Conservation (phyloP, 2,797 vertebrate genomes). For the Carcharodon carcharias region DNA sequence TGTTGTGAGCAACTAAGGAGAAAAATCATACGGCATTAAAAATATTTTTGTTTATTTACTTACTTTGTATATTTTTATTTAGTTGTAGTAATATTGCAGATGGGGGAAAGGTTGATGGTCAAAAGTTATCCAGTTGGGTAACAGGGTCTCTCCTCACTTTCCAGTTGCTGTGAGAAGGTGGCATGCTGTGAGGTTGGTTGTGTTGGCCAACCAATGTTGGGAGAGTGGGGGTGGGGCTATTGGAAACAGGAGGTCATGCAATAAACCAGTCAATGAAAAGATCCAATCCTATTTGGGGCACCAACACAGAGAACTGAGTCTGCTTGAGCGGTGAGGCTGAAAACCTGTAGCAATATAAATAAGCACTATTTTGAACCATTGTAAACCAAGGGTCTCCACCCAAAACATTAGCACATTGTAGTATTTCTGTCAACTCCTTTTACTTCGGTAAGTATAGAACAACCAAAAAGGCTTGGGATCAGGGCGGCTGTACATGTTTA, state of each 20-base stretch:
- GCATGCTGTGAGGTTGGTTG: neutral
- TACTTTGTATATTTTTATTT: neutral
- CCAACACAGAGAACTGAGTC: neutral
- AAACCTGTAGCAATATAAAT: neutral
- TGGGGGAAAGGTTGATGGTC: no score
- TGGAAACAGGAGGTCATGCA: neutral
- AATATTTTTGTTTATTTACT: neutral
- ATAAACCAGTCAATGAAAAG: neutral
- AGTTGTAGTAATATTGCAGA: neutral
- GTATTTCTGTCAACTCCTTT: neutral
- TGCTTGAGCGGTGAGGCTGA: neutral
- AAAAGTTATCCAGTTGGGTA: neutral
- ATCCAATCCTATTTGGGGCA: neutral
- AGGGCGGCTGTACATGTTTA: neutral
- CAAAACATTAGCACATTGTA: neutral
- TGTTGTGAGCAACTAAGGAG: neutral
- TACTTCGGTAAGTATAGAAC: neutral
- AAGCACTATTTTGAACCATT: neutral
- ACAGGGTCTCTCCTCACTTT: neutral
- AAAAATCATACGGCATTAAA: neutral
- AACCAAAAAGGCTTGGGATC: neutral
- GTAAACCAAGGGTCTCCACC: neutral
- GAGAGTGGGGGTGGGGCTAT: neutral
- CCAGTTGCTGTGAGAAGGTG: neutral
- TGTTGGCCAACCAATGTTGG: neutral